Percentiles rank a stretch among this genome's conserved stretches.
Evolutionary conservation across 2,888 invertebrate species (phyloP).

Genomic region (Platycnemis pennipes): DNA sequence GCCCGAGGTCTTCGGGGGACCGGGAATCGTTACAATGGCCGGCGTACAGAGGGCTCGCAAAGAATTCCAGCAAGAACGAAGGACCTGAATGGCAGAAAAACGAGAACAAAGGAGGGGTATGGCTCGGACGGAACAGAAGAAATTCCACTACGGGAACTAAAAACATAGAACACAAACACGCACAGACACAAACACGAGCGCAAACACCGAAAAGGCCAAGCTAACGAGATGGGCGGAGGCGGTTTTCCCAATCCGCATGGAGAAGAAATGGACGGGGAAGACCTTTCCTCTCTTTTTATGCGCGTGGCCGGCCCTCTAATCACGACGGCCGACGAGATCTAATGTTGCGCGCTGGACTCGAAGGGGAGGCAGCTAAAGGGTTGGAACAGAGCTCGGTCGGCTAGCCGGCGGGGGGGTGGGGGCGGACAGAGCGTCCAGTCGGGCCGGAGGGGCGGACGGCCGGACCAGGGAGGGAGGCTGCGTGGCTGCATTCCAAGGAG

Average conservation of each 20-base stretch:
- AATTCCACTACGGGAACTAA: background rate
- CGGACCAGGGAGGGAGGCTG: background rate
- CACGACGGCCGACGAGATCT: slow-evolving; percentile 55
- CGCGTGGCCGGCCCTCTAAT: slow-evolving; percentile 52
- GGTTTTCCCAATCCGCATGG: background rate
- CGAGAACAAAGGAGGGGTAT: background rate
- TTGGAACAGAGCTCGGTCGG: background rate
- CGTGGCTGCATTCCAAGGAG: slow-evolving; percentile 62
- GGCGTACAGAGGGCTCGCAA: background rate
- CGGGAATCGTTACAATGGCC: background rate
- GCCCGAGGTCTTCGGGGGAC: background rate
- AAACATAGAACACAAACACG: background rate
- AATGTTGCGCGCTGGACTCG: background rate
- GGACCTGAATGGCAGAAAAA: slow-evolving; percentile 12
- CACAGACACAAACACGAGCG: no score
- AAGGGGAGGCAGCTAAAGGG: background rate
- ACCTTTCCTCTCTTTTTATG: slow-evolving; percentile 17
- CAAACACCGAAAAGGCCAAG: slow-evolving; percentile 4
- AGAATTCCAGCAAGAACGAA: background rate
- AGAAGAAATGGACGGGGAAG: background rate
- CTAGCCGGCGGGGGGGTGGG: background rate
- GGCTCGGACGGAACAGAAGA: background rate
- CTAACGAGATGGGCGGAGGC: slow-evolving; percentile 40
- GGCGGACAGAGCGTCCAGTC: background rate
- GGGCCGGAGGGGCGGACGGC: background rate